Base-by-base conservation (phyloP, 2,888 invertebrate genomes). In the Stratiomys singularior region DNA sequence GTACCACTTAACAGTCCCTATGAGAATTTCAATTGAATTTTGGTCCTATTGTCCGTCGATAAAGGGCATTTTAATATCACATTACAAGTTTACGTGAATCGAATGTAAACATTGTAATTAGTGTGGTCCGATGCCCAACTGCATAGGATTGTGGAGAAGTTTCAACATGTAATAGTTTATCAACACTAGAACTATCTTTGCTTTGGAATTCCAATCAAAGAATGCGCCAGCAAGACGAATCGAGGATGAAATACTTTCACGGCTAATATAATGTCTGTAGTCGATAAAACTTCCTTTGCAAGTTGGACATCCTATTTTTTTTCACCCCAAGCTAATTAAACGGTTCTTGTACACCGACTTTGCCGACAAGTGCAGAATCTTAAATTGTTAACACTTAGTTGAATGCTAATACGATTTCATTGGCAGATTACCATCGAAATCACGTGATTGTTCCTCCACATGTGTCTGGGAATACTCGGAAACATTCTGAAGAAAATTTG, bases 391-490 rank as follows among this genome's bases (percentile, higher is more conserved):
- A 7, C n/a, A 15, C n/a, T 52, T 18, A 52, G 5, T 18, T 18
- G n/a, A 4, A 15, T 18, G 52, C 52, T 18, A 15, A 18, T 52
- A 13, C 15, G 7, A 5, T 15, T 15, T 52, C 15, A 18, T 52
- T 60, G 60, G 21, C 3, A 60, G 60, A 60, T 60, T 60, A 23
- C n/a, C 25, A 23, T 60, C 60, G 23, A 60, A 60, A 60, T 60
- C 25, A 52, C 15, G 52, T 18, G 7, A 52, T 52, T 52, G 15
- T 52, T 52, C n/a, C 15, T 52, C n/a, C 52, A 37, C 37, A 5
- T 37, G 37, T 37, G 37, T 37, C 37, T 37, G 37, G 9, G 37
- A 37, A 37, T 37, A 3, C 5, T 37, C 37, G 9, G 37, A 9
- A 37, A 3, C 3, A 37, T 37, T 37, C 37, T 37, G 37, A 9